Percentiles rank a stretch among this genome's conserved stretches.
These are phyloP conservation scores for Endomychus coccineus DNA, from an alignment of 2,888 invertebrate genomes.

Conservation along the genomic window DNA sequence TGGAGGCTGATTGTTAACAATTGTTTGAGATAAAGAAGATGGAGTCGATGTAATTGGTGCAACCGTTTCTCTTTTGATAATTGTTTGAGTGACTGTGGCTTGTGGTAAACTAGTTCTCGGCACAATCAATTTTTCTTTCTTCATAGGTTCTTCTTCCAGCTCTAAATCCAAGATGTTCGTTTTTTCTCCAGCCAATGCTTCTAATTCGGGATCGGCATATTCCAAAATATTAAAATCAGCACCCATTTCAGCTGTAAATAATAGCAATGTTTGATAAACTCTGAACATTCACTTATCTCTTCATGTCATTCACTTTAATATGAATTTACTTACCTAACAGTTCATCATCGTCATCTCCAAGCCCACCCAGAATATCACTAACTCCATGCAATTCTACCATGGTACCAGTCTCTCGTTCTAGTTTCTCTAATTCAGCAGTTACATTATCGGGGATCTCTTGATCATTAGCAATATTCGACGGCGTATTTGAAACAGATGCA, in stretches of 20 bases:
- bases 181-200: slow-evolving; percentile 69
- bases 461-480: slow-evolving; percentile 37
- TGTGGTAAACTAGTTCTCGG: slow-evolving; percentile 25
- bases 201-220: slow-evolving; percentile 90
- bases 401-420: slow-evolving; percentile 58
- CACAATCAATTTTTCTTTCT: slow-evolving; percentile 50
- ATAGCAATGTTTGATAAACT: background rate
- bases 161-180: slow-evolving; percentile 81
- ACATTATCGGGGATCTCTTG: slow-evolving; percentile 61
- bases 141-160: slow-evolving; percentile 67
- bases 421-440: slow-evolving; percentile 59
- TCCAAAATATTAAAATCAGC: slow-evolving; percentile 93
- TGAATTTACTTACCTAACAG: slow-evolving; percentile 50
- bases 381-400: slow-evolving; percentile 58
- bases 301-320: too few species aligned
- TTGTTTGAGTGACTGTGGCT: background rate
- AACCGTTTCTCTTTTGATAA: background rate
- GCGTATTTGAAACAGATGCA: slow-evolving; percentile 16
- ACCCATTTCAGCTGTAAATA: slow-evolving; percentile 72
- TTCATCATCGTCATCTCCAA: slow-evolving; percentile 82
- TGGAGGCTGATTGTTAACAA: slow-evolving; percentile 16
- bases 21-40: slow-evolving; percentile 15
- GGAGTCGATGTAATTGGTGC: slow-evolving; percentile 6
- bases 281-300: too few species aligned
- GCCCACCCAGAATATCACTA: slow-evolving; percentile 71